Percentiles rank a stretch among this genome's conserved stretches.
Conservation (phyloP, 1,140 invertebrate species). For the Drosophila simulans region DNA sequence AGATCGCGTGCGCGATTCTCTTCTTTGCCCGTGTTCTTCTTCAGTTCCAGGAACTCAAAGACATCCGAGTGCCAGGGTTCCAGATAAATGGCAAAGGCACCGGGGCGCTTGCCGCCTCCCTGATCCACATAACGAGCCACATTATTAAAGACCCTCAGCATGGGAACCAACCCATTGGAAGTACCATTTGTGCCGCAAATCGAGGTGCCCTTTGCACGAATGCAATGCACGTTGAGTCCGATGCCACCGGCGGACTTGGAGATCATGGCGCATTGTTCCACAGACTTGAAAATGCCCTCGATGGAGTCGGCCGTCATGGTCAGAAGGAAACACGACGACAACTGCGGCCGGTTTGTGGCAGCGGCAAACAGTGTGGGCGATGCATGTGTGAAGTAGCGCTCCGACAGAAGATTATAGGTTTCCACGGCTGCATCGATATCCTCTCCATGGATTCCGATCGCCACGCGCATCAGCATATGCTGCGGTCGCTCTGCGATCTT, state of each 20-base stretch:
- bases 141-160: conserved; percentile 98
- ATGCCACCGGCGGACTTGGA: conserved; percentile 99
- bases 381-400: conserved; percentile 99
- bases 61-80: conserved; percentile 99
- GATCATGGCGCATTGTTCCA: conserved; percentile 97
- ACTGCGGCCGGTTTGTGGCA: conserved; percentile 95
- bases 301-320: conserved; percentile 99
- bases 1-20: conserved; percentile 96
- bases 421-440: conserved; percentile 97
- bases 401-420: conserved; percentile 98
- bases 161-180: conserved; percentile 99
- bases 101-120: conserved; percentile 99
- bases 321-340: conserved; percentile 98
- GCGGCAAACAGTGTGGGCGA: conserved; percentile 98
- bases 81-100: conserved; percentile 99
- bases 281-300: conserved; percentile 98
- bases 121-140: conserved; percentile 99
- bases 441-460: conserved; percentile 98
- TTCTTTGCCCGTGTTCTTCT: conserved; percentile 98
- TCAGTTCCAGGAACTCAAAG: conserved; percentile 97
- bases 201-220: conserved; percentile 95
- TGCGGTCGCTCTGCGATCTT: conserved; percentile 98
- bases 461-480: conserved; percentile 99
- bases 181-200: conserved; percentile 98
- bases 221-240: conserved; percentile 98